Evolutionary conservation across 2,113 vertebrate species (phyloP).

Genomic region (Pardalotus punctatus): DNA sequence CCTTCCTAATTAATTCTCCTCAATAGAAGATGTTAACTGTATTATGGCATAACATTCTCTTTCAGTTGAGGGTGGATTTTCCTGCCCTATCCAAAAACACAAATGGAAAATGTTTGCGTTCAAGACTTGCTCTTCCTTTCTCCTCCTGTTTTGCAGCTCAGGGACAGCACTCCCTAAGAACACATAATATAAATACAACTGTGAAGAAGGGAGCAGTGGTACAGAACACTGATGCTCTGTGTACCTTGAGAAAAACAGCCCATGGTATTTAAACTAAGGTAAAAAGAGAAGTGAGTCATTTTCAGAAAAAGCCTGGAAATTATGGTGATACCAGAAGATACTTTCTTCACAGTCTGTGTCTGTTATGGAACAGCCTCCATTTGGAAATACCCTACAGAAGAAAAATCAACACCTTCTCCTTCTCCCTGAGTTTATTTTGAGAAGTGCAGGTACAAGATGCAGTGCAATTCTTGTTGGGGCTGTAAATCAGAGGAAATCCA

Average conservation of each 20-base stretch:
- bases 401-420: background rate
- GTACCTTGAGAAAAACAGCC: background rate
- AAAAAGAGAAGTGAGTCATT: background rate
- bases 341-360: background rate
- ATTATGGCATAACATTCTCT: background rate
- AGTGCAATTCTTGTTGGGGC: background rate
- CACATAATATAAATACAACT: background rate
- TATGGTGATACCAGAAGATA: background rate
- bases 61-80: background rate
- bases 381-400: background rate
- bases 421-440: background rate
- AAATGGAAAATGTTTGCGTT: background rate
- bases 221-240: background rate
- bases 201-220: background rate
- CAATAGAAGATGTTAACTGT: background rate
- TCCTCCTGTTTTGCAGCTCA: background rate
- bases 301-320: background rate
- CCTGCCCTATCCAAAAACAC: background rate
- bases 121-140: background rate
- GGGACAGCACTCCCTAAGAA: background rate
- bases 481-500: background rate
- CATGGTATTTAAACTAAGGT: background rate
- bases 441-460: background rate
- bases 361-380: background rate
- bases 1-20: constrained; percentile 40